Conservation (phyloP, 2,797 vertebrate species). For the Natrix natrix region DNA sequence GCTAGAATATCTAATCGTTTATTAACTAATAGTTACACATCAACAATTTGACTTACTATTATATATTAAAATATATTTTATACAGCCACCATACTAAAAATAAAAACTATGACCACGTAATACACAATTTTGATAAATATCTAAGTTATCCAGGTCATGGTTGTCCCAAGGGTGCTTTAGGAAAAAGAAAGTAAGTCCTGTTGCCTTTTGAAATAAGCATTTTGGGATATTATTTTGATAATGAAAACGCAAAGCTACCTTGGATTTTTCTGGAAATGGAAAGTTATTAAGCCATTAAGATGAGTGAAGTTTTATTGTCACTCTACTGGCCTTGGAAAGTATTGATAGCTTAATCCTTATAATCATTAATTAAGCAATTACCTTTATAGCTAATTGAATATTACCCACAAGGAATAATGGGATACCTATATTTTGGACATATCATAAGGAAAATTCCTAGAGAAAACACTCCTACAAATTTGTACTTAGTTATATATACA, state of each 20-base stretch:
- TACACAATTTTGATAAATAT: not conserved
- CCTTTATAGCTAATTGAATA: not conserved
- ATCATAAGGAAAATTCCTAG: not conserved
- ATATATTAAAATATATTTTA: not conserved
- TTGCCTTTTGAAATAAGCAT: not conserved
- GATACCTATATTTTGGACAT: not conserved
- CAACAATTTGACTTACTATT: not conserved
- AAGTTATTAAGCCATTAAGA: not conserved
- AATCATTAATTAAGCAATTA: not conserved
- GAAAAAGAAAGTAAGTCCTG: not conserved
- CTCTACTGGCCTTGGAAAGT: not conserved
- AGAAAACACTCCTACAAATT: not conserved
- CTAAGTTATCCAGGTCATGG: not conserved
- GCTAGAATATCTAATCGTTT: not conserved
- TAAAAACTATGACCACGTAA: not conserved
- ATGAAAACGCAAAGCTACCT: not conserved
- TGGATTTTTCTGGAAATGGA: not conserved
- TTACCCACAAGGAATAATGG: not conserved
- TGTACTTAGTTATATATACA: not conserved
- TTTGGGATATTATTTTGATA: not conserved
- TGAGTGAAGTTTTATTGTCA: not conserved
- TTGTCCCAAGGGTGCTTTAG: not conserved
- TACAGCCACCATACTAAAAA: not conserved
- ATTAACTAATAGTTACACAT: conserved; percentile 13
- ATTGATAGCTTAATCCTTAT: not conserved